phyloP scores from a whole-genome alignment of 2,113 vertebrate species.

The Meles meles region DNA sequence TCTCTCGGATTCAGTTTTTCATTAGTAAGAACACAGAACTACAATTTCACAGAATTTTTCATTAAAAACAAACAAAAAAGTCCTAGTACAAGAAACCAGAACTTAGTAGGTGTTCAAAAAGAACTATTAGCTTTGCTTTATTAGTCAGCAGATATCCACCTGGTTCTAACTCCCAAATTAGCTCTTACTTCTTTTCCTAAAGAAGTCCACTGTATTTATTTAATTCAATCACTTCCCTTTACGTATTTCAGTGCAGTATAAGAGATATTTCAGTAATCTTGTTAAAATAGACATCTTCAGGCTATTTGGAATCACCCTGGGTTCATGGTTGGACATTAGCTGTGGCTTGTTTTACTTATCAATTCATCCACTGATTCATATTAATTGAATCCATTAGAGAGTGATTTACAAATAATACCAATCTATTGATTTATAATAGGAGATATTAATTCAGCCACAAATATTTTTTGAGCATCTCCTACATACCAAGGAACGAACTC shows the following conservation, averaged over 20 bases:
- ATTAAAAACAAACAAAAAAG: not conserved
- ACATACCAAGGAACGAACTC: not conserved
- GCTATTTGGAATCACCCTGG: not conserved
- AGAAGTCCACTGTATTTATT: not conserved
- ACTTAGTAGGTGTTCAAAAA: not conserved
- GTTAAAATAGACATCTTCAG: not conserved
- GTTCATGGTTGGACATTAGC: not conserved
- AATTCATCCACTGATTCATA: not conserved
- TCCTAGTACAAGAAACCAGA: not conserved
- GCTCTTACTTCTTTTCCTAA: not conserved
- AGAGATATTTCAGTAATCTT: not conserved
- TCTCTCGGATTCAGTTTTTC: not conserved
- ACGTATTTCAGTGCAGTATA: not conserved
- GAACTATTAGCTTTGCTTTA: not conserved
- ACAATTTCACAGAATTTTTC: not conserved
- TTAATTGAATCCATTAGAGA: not conserved
- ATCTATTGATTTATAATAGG: not conserved
- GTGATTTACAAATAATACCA: slow-evolving; percentile 16
- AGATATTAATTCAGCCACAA: not conserved
- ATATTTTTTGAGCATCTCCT: not conserved
- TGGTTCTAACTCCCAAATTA: not conserved
- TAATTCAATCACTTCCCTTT: not conserved
- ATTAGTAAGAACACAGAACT: not conserved
- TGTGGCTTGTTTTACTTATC: not conserved
- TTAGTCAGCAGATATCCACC: not conserved